Evolutionary conservation across 2,888 invertebrate species (phyloP).

Genomic region (Pterobdella sp.): DNA sequence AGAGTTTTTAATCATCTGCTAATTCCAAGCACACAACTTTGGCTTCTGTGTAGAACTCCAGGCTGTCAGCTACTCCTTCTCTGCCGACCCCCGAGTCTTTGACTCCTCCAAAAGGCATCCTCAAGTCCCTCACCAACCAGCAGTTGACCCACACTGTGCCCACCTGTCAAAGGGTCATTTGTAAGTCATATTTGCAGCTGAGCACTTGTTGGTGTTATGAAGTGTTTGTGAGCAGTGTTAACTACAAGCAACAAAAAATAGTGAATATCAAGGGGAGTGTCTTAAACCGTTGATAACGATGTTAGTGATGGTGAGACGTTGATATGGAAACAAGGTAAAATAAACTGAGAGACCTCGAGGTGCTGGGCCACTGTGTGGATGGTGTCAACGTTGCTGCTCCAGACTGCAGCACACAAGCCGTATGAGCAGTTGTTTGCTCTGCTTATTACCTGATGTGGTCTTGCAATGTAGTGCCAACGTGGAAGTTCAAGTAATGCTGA

Average conservation of each 20-base stretch:
- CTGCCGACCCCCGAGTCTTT: conserved; percentile 56
- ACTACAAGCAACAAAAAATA: no score
- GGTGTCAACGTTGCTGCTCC: conserved; percentile 51
- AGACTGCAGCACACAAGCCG: conserved; percentile 55
- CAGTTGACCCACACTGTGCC: conserved; percentile 59
- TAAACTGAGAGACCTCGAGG: conserved; percentile 51
- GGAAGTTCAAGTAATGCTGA: conserved; percentile 19
- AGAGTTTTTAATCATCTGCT: neutral
- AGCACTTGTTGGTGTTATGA: no score
- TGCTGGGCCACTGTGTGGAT: conserved; percentile 53
- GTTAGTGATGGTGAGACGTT: no score
- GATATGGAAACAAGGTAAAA: no score
- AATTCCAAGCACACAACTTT: conserved; percentile 50
- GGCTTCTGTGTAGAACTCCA: conserved; percentile 56
- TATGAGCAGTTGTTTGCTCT: conserved; percentile 54
- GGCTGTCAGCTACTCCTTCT: conserved; percentile 54
- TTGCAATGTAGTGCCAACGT: no score
- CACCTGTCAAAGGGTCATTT: conserved; percentile 48
- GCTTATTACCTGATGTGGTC: conserved; percentile 48
- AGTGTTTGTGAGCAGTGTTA: no score
- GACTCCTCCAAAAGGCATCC: conserved; percentile 57
- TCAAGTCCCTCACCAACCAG: conserved; percentile 56
- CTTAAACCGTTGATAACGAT: no score
- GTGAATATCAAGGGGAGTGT: no score
- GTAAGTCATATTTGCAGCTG: no score